Evolutionary conservation across 2,888 invertebrate species (phyloP), one percentile per base, ranked within the genome.

Genomic region (Allacma fusca): DNA sequence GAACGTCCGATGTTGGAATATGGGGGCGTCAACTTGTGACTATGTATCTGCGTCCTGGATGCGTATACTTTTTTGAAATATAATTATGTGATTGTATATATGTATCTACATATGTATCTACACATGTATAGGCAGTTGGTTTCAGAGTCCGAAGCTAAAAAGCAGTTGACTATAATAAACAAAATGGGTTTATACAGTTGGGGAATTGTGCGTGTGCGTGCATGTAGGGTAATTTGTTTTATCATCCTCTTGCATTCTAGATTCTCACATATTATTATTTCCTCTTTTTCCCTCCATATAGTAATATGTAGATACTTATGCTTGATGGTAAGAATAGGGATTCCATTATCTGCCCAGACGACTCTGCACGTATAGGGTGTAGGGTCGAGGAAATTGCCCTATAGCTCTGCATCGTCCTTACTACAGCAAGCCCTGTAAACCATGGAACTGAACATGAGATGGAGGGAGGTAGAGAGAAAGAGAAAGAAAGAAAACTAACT

Each of bases 401-500:
- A 16, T n/a, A 50, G 50, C 16, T 50, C 2, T 50, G 9, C 40
- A 40, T 40, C 40, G 7, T 40, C 5, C 5, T n/a, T 9, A 40
- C 13, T 9, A 40, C 16, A 5, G 2, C 16, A n/a, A 50, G 9
- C 50, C 4, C 16, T 50, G 16, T 50, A 50, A 50, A 50, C 16
- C 40, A 65, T 44, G 64, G 23, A 43, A 34, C n/a, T 23, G 68
- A 74, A 28, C 23, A 64, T 43, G 57, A 57, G 34, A 57, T 23
- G 67, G 68, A 21, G 74, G n/a, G 65, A 71, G 34, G 43, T 64
- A 62, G 34, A 43, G 74, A 70, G 71, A 77, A 44, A 67, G 62
- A 70, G 44, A 69, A 78, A 75, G 71, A 64, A 79, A 77, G 76
- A 79, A 79, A 81, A 81, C 81, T 81, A 81, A 82, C 82, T 82